Percentiles rank a stretch among this genome's conserved stretches.
These are phyloP conservation scores for Luidia sarsii DNA, from an alignment of 53 echinoderm and acorn worm species.

Conservation along the genomic window DNA sequence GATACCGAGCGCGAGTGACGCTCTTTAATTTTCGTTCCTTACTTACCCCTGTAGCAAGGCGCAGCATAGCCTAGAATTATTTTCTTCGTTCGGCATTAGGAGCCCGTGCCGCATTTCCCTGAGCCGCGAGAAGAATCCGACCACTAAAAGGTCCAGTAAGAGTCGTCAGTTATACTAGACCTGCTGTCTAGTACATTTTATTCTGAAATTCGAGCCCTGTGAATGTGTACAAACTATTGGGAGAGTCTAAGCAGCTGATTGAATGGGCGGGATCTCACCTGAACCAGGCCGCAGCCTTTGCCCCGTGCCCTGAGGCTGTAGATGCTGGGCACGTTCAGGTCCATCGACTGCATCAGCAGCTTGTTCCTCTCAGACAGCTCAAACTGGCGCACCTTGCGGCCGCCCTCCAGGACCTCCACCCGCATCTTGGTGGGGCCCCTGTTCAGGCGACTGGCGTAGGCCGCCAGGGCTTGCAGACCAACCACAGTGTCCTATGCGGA, in stretches of 20 bases:
- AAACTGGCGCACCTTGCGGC: slow-evolving; percentile 44
- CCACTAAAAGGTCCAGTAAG: too few species aligned
- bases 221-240: background rate
- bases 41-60: too few species aligned
- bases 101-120: too few species aligned
- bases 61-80: too few species aligned
- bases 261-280: slow-evolving; percentile 74
- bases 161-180: too few species aligned
- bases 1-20: too few species aligned
- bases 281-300: slow-evolving; percentile 78
- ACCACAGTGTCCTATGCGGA: slow-evolving; percentile 94
- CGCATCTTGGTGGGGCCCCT: slow-evolving; percentile 7
- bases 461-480: slow-evolving; percentile 82
- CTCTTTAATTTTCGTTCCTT: too few species aligned
- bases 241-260: background rate
- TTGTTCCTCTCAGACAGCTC: slow-evolving; percentile 60
- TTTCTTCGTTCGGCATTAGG: too few species aligned
- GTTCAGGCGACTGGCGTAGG: slow-evolving; percentile 66
- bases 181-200: background rate
- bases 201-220: too few species aligned
- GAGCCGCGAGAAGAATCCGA: too few species aligned
- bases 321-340: slow-evolving; percentile 61
- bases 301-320: slow-evolving; percentile 66
- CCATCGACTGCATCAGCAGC: slow-evolving; percentile 71
- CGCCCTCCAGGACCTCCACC: slow-evolving; percentile 37